Conservation (phyloP, 2,113 vertebrate species). For the Psittacula cyanocephala region DNA sequence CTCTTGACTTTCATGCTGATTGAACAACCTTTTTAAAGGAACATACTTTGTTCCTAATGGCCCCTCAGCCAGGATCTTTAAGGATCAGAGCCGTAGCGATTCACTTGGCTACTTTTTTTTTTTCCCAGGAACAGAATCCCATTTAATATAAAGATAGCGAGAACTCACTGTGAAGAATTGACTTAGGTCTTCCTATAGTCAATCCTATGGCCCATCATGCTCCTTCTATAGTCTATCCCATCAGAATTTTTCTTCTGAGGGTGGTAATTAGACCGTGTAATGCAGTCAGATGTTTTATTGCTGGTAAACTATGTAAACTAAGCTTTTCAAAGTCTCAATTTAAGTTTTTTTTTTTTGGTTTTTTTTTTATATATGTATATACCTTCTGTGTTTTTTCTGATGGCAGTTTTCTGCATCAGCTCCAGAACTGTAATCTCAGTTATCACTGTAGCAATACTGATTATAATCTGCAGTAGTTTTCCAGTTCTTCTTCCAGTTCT, state of each 20-base stretch:
- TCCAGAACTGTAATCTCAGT: neutral
- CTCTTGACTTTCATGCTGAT: neutral
- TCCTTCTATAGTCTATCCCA: neutral
- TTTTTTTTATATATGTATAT: neutral
- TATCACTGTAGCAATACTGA: neutral
- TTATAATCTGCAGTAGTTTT: neutral
- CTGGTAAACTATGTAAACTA: neutral
- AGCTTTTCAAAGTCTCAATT: neutral
- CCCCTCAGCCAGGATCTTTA: neutral
- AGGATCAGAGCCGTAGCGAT: neutral
- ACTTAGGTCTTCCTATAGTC: neutral
- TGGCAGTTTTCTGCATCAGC: neutral
- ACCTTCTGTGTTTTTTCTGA: neutral
- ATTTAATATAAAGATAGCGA: neutral
- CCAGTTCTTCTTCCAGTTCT: neutral
- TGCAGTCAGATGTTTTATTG: neutral
- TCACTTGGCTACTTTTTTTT: neutral
- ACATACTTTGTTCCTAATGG: neutral
- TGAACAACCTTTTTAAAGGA: neutral
- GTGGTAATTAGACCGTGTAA: neutral
- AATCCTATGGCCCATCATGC: neutral
- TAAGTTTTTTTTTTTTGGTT: neutral
- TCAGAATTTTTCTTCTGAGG: neutral
- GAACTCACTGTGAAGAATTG: neutral
- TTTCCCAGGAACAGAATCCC: neutral